A percentile compares a stretch with the other conserved stretches of the same genome.
Conservation (phyloP, 2,113 vertebrate genomes). For the Sceloporus undulatus region DNA sequence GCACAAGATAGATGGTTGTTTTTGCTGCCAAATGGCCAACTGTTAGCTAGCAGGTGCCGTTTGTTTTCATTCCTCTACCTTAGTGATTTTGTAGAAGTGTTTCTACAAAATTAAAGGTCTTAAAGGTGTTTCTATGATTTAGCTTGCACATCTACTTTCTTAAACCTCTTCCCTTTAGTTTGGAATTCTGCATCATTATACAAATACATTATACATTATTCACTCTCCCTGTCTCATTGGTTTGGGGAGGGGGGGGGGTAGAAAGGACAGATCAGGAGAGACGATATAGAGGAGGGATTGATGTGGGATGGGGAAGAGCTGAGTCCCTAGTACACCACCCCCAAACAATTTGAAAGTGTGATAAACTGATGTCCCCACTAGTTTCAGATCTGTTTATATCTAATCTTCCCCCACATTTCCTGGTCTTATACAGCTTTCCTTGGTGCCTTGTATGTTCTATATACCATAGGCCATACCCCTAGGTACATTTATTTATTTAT, state of each 20-base stretch:
- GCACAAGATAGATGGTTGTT: conserved; percentile 44
- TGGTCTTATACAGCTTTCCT: neutral
- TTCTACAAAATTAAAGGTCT: neutral
- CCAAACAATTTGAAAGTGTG: neutral
- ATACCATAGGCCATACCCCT: no score
- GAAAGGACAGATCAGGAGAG: neutral
- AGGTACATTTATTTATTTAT: no score
- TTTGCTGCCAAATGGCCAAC: conserved; percentile 18
- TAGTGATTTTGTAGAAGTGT: neutral
- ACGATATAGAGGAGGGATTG: neutral
- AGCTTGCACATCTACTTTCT: neutral
- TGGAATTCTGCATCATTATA: neutral
- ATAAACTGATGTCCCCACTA: neutral
- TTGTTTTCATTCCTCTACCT: conserved; percentile 23
- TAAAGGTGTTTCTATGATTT: conserved; percentile 27
- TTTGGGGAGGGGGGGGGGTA: neutral
- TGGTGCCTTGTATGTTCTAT: no score
- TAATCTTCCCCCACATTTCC: neutral
- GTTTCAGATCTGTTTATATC: neutral
- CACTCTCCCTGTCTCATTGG: neutral
- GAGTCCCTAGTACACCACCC: neutral
- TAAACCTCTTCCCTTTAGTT: neutral
- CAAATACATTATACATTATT: no score
- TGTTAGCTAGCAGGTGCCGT: conserved; percentile 49
- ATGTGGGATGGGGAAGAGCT: no score